phyloP scores from a whole-genome alignment of 2,888 invertebrate genomes.

The Chaitophorus viminalis region DNA sequence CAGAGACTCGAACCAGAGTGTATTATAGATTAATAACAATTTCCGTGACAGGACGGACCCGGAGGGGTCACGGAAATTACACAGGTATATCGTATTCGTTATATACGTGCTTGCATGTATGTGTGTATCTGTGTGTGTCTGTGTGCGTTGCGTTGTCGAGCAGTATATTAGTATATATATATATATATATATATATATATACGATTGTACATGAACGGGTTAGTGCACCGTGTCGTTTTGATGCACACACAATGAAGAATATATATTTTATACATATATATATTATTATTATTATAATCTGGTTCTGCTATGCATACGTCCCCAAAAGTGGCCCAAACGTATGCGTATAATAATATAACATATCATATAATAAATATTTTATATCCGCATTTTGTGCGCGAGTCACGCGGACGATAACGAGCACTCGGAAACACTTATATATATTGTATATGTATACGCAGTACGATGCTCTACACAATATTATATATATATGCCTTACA shows the following conservation, averaged over 20 bases:
- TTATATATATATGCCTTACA: background rate
- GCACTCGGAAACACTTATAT: background rate
- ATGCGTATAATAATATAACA: background rate
- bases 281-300: too few species aligned
- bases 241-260: background rate
- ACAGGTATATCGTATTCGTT: background rate
- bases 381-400: background rate
- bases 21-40: constrained; percentile 52
- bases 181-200: too few species aligned
- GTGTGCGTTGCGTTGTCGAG: too few species aligned
- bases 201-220: too few species aligned
- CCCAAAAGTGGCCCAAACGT: background rate
- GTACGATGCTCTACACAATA: background rate
- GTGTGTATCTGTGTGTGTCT: background rate
- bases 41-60: constrained; percentile 55
- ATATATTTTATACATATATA: too few species aligned
- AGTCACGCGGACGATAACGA: background rate
- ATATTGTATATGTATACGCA: background rate
- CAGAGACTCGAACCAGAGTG: too few species aligned
- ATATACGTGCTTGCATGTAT: background rate
- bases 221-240: background rate
- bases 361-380: background rate
- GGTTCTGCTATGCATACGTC: background rate
- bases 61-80: constrained; percentile 50
- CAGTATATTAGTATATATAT: too few species aligned